Evolutionary conservation across 2,797 vertebrate genomes (phyloP), one percentile per base, ranked within the genome.

Genomic region (Lacerta agilis): DNA sequence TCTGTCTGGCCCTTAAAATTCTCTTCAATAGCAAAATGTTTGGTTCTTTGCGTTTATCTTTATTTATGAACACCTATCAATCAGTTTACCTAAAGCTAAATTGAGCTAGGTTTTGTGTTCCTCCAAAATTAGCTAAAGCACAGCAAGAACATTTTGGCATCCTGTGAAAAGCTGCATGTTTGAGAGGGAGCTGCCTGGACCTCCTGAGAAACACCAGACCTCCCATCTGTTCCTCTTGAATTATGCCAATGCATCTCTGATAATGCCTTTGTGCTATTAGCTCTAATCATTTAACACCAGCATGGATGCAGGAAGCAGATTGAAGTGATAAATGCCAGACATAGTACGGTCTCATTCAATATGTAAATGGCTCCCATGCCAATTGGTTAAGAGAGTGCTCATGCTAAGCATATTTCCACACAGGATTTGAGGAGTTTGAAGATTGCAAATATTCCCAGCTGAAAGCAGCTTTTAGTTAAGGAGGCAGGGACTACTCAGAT

Each of bases 121-220:
- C 41, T 71, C 67, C 29, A 49, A 25, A 4, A 66, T 64, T 66
- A 45, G 67, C 55, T 49, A 72, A 55, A 36, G 18, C 29, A 36
- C 67, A 36, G n/a, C 29, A 23, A 38, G 43, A 18, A 69, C 7
- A 27, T 43, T 69, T 71, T 15, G 41, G 11, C 41, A n/a, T 29
- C 64, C 33, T 69, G 64, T 25, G 72, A 84, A 84, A 69, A 84
- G 71, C 71, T 61, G 71, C 23, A 58, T 7, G 15, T 84, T 41
- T 61, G 49, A 75, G 69, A 23, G 36, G 33, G 13, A 17, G 71
- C 49, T 75, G 71, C 82, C n/a, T 18, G 18, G n/a, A 15, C 17
- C 69, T 58, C 82, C 38, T 36, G 45, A 75, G 83, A 84, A 84
- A 84, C 33, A 72, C 71, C 49, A 61, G 83, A 84, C 49, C 49